These are phyloP conservation scores for Thaleichthys pacificus DNA, from an alignment of 2,797 vertebrate genomes.

Conservation along the genomic window DNA sequence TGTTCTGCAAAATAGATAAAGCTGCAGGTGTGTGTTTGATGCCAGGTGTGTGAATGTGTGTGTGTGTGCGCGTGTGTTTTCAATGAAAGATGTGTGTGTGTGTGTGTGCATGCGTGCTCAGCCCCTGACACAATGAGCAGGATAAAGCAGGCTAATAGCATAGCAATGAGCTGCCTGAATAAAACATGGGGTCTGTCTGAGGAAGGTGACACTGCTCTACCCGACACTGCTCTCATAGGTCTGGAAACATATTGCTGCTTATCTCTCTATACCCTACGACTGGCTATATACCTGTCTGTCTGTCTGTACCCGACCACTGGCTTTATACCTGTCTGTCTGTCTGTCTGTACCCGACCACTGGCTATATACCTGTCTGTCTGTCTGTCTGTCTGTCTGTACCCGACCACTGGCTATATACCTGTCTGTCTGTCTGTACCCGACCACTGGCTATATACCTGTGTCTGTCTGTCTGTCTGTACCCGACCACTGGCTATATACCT, in stretches of 20 bases:
- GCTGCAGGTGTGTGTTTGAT: background rate
- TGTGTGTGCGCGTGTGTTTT: background rate
- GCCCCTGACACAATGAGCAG: background rate
- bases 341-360: background rate
- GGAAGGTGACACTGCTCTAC: background rate
- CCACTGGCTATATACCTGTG: no score
- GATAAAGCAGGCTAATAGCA: background rate
- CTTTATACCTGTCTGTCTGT: background rate
- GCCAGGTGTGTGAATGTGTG: constrained; percentile 2
- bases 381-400: background rate
- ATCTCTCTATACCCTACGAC: background rate
- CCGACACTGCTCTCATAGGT: background rate
- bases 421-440: background rate
- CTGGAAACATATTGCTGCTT: background rate
- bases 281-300: background rate
- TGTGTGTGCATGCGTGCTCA: background rate
- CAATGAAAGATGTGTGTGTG: background rate
- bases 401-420: background rate
- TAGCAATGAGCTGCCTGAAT: constrained; percentile 1
- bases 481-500: no score
- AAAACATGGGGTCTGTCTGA: background rate
- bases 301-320: background rate
- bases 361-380: background rate
- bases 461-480: background rate
- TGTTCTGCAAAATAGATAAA: background rate